phyloP scores from a whole-genome alignment of 2,797 vertebrate genomes.

The Sciurus vulgaris region DNA sequence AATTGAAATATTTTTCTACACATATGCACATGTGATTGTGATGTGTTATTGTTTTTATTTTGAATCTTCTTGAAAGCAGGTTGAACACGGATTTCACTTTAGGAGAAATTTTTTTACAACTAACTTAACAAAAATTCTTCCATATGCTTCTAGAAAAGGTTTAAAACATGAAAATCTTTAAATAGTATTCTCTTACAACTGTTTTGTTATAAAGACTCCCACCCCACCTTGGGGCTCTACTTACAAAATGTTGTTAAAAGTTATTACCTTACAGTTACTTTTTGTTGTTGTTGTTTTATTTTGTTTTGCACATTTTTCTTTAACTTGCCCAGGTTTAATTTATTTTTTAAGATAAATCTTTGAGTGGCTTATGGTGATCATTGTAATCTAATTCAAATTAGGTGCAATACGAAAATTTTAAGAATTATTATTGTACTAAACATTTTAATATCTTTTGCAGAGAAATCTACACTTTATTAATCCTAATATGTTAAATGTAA shows the following conservation, averaged over 20 bases:
- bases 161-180: slow-evolving; percentile 42
- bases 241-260: neutral
- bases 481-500: slow-evolving; percentile 26
- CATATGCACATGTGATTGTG: neutral
- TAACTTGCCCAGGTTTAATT: neutral
- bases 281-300: neutral
- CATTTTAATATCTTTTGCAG: slow-evolving; percentile 26
- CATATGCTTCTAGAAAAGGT: slow-evolving; percentile 5
- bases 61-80: slow-evolving; percentile 37
- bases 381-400: slow-evolving; percentile 59
- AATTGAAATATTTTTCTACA: slow-evolving; percentile 19
- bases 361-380: neutral
- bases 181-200: slow-evolving; percentile 26
- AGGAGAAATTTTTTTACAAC: slow-evolving; percentile 5
- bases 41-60: slow-evolving; percentile 54
- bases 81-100: slow-evolving; percentile 59
- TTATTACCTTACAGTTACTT: neutral
- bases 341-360: slow-evolving; percentile 59
- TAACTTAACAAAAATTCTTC: neutral
- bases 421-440: slow-evolving; percentile 4
- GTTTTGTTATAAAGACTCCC: slow-evolving; percentile 13
- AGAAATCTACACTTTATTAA: neutral
- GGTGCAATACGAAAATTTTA: neutral
- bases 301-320: slow-evolving; percentile 23
- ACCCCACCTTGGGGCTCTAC: neutral